Conservation (phyloP, 1,140 invertebrate genomes). For the Temnothorax longispinosus region DNA sequence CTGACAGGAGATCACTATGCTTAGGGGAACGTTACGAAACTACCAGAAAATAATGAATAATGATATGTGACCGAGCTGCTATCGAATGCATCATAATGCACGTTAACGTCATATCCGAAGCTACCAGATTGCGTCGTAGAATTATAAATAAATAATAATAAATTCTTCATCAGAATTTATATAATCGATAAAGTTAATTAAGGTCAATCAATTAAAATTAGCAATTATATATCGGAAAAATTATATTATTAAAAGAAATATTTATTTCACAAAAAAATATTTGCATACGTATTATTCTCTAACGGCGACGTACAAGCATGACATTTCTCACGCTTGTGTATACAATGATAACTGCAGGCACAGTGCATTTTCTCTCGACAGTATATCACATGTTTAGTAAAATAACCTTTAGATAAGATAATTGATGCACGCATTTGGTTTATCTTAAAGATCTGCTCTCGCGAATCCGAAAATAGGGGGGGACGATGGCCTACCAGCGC, state of each 20-base stretch:
- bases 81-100: conserved; percentile 9
- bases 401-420: not conserved
- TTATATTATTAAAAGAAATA: not conserved
- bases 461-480: not conserved
- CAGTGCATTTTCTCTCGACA: not conserved
- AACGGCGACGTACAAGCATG: not conserved
- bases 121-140: not conserved
- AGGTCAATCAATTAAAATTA: not conserved
- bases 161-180: conserved; percentile 9
- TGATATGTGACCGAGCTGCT: not conserved
- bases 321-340: not conserved
- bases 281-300: no score
- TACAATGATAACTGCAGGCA: not conserved
- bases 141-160: conserved; percentile 21
- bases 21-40: conserved; percentile 44
- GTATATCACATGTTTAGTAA: not conserved
- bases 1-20: conserved; percentile 25
- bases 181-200: not conserved
- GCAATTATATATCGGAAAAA: not conserved
- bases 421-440: not conserved
- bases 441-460: not conserved
- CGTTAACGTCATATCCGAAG: conserved; percentile 3
- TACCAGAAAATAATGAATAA: conserved; percentile 46
- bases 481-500: not conserved
- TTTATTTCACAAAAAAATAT: conserved; percentile 7